A percentile compares a stretch with the other conserved stretches of the same genome.
phyloP scores from a whole-genome alignment of 2,797 vertebrate species.

The Thunnus albacares region DNA sequence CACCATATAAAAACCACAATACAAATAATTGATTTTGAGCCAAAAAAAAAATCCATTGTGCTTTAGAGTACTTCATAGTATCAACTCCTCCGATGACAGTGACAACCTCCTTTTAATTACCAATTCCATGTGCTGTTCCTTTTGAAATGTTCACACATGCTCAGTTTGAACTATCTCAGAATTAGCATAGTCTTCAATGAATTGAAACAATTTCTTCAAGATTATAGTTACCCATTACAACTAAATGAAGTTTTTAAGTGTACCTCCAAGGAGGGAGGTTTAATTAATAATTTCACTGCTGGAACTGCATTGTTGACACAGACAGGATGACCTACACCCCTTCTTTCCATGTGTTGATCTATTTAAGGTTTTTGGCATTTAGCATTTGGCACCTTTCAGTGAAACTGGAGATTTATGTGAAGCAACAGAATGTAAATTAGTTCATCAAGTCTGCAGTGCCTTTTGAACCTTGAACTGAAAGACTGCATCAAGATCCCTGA shows the following conservation, averaged over 20 bases:
- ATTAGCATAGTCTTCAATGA: background rate
- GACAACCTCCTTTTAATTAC: background rate
- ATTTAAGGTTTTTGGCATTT: constrained; percentile 18
- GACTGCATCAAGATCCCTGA: constrained; percentile 1
- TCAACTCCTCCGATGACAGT: background rate
- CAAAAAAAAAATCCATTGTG: background rate
- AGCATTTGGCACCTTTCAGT: background rate
- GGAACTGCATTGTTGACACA: background rate
- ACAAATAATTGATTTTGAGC: background rate
- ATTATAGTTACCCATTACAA: too few relatives aligned
- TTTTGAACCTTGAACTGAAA: constrained; percentile 30
- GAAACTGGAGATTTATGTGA: constrained; percentile 27
- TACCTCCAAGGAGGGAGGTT: too few relatives aligned
- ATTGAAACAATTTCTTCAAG: too few relatives aligned
- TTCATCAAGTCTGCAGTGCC: constrained; percentile 10
- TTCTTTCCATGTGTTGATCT: constrained; percentile 3
- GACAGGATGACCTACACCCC: background rate
- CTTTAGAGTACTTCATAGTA: background rate
- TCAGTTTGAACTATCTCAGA: background rate
- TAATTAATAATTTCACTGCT: background rate
- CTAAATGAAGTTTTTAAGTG: too few relatives aligned
- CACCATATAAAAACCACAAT: too few relatives aligned
- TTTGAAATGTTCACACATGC: constrained; percentile 4
- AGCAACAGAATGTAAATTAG: constrained; percentile 9
- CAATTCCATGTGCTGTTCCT: background rate